Evolutionary conservation across 1,140 invertebrate genomes (phyloP).

Genomic region (Wasmannia auropunctata): DNA sequence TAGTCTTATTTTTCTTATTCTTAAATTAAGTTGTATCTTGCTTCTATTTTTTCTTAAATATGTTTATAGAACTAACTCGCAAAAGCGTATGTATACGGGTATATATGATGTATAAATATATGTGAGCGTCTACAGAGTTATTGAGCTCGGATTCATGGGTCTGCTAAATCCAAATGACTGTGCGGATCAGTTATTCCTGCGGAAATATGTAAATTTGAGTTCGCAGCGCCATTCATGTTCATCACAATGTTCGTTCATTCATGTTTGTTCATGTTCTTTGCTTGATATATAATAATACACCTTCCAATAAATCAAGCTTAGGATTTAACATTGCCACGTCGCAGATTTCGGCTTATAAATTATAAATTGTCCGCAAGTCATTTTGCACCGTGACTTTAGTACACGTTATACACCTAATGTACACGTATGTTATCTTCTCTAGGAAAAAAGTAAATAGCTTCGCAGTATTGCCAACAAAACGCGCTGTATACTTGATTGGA

Average conservation of each 20-base stretch:
- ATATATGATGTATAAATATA: background rate
- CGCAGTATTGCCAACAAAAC: background rate
- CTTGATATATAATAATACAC: background rate
- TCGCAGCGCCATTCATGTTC: background rate
- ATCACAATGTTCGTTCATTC: background rate
- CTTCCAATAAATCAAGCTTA: background rate
- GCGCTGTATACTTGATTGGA: background rate
- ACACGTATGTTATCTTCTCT: background rate
- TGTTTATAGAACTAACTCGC: background rate
- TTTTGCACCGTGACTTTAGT: background rate
- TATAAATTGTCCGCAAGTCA: background rate
- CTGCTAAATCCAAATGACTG: background rate
- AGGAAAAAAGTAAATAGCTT: background rate
- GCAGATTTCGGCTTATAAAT: background rate
- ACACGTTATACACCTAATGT: too few species aligned
- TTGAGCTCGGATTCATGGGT: background rate
- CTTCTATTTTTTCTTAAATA: background rate
- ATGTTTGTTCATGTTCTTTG: background rate
- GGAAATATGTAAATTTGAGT: background rate
- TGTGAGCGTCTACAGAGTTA: background rate
- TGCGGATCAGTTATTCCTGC: background rate
- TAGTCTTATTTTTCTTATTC: background rate
- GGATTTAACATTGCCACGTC: background rate
- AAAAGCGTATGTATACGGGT: background rate
- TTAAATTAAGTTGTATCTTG: background rate